These are phyloP conservation scores for Pomacea canaliculata DNA, from an alignment of 2,888 invertebrate species.

Conservation along the genomic window DNA sequence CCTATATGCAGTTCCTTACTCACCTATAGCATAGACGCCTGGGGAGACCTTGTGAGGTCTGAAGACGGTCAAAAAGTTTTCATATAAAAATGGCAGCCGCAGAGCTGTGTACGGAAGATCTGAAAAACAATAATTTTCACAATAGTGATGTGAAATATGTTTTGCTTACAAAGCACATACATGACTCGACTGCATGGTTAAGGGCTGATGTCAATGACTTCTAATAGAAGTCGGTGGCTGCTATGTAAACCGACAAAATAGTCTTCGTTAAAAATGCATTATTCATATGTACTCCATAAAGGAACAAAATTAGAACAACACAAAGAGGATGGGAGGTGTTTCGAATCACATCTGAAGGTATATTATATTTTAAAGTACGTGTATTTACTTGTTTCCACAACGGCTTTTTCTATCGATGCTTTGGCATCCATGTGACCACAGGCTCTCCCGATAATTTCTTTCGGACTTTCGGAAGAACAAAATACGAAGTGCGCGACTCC, in stretches of 20 bases:
- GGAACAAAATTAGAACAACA: no score
- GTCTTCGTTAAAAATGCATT: no score
- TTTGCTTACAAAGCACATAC: no score
- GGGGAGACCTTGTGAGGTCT: slow-evolving; percentile 54
- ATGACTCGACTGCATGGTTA: no score
- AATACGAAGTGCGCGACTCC: slow-evolving; percentile 59
- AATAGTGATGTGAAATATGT: no score
- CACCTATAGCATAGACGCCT: slow-evolving; percentile 55
- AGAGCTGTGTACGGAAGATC: slow-evolving; percentile 58
- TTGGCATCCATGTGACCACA: slow-evolving; percentile 61
- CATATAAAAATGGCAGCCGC: slow-evolving; percentile 57
- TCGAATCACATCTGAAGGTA: no score
- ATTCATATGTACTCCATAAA: no score
- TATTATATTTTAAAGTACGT: no score
- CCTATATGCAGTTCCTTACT: not conserved
- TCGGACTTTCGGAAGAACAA: slow-evolving; percentile 57
- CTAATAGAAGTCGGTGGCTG: no score
- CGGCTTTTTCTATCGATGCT: slow-evolving; percentile 59
- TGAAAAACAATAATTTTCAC: slow-evolving; percentile 33
- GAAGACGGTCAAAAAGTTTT: slow-evolving; percentile 52
- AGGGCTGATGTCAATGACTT: no score
- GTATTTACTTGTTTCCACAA: slow-evolving; percentile 49
- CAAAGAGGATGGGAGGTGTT: no score
- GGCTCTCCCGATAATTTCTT: slow-evolving; percentile 48
- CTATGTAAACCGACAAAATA: no score